Percentiles rank a stretch among this genome's conserved stretches.
These are phyloP conservation scores for Erpetoichthys calabaricus DNA, from an alignment of 2,797 vertebrate species.

Conservation along the genomic window DNA sequence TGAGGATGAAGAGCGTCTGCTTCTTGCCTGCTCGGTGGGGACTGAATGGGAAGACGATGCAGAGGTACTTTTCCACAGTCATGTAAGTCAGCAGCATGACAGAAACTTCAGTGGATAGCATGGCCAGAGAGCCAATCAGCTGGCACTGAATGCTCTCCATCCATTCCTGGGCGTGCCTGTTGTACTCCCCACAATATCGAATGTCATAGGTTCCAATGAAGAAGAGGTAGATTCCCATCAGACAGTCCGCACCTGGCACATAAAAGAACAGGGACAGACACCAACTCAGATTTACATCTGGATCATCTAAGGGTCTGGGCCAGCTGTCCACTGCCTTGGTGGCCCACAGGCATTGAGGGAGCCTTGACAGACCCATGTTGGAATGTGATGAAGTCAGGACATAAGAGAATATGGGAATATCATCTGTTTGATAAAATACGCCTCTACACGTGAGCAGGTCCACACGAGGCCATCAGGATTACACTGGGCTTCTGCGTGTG, in stretches of 20 bases:
- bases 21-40: conserved; percentile 29
- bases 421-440: too few species aligned
- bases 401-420: too few species aligned
- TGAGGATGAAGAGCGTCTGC: conserved; percentile 32
- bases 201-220: conserved; percentile 41
- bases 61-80: conserved; percentile 45
- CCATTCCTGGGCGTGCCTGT: conserved; percentile 40
- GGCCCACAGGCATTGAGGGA: fast-evolving
- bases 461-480: too few species aligned
- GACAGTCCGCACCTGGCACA: conserved; percentile 36
- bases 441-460: too few species aligned
- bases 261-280: not conserved
- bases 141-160: conserved; percentile 45
- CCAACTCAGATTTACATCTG: not conserved
- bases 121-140: conserved; percentile 40
- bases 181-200: conserved; percentile 40
- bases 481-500: too few species aligned
- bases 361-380: not conserved
- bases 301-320: too few species aligned
- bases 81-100: conserved; percentile 44
- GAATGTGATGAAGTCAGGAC: too few species aligned
- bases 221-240: conserved; percentile 48
- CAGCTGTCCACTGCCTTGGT: fast-evolving
- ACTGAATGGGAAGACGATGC: conserved; percentile 43
- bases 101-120: conserved; percentile 42